Evolutionary conservation across 2,888 invertebrate genomes (phyloP), one percentile per base, ranked within the genome.

Genomic region (Drosophila rellima): DNA sequence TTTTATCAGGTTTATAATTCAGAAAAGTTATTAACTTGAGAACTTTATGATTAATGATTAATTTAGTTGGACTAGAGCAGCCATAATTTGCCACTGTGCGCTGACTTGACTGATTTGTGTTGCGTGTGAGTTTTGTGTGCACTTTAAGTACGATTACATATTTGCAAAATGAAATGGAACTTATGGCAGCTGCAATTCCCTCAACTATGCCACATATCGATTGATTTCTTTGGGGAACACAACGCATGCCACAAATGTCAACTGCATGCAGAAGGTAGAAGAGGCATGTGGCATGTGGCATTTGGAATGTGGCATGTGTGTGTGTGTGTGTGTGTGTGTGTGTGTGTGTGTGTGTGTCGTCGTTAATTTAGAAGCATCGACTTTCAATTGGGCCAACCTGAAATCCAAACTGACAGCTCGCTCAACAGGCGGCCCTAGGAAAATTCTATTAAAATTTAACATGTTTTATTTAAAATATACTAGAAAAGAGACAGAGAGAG

Each of bases 101-200:
- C 29, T 61, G 55, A 18, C 6, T 50, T 63, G 65, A 45, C 45
- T 55, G 59, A 61, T 67, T 52, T 69, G 73, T 63, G 44, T 55
- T 66, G 62, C 70, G 51, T 73, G 71, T 75, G 69, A 51, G 66
- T 57, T 59, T 44, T 76, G 64, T 72, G 70, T 59, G 64, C 81
- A 84, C 75, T 83, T 82, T 76, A 74, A 80, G 72, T 80, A 76
- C 80, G 80, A 90, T 89, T 85, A 82, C 78, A 82, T 82, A 88
- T 89, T 90, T 90, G 87, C 77, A 73, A 83, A 84, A 82, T 88
- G 82, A 78, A 87, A 82, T 77, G 77, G 85, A 85, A 83, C 81
- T 83, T 78, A 60, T 75, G 72, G 68, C 51, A 52, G 18, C 35
- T 56, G 51, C 52, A 48, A 44, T 37, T 70, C 51, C 54, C 29